Conservation (phyloP, 2,113 vertebrate species). For the Melanerpes aurifrons region DNA sequence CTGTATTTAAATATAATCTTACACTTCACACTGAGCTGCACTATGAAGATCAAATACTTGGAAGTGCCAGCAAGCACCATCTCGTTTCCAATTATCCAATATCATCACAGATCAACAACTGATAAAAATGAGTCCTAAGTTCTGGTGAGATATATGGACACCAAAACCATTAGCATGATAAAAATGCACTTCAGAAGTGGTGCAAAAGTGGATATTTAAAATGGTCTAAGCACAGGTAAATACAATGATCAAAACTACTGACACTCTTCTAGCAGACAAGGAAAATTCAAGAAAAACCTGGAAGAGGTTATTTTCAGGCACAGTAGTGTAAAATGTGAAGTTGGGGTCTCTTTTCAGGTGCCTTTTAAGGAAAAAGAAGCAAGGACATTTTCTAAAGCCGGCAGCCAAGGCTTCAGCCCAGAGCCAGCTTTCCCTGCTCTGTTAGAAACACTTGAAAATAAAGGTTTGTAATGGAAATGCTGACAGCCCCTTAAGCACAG, state of each 20-base stretch:
- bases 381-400: conserved; percentile 56
- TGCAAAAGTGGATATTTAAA: background rate
- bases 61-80: conserved; percentile 36
- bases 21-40: background rate
- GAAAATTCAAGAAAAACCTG: background rate
- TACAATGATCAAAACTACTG: background rate
- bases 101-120: background rate
- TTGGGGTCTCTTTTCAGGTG: background rate
- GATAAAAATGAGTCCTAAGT: background rate
- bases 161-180: background rate
- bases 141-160: background rate
- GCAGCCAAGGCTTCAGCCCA: conserved; percentile 74
- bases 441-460: conserved; percentile 75
- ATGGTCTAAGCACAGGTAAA: background rate
- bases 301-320: conserved; percentile 24
- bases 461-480: conserved; percentile 77
- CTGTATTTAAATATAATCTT: conserved; percentile 17
- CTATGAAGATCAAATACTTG: conserved; percentile 27
- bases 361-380: conserved; percentile 61
- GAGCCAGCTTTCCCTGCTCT: conserved; percentile 75
- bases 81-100: conserved; percentile 49
- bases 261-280: background rate
- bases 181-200: background rate
- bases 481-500: conserved; percentile 76
- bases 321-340: background rate